Evolutionary conservation across 1,140 invertebrate species (phyloP).

Genomic region (Cydia fagiglandana): DNA sequence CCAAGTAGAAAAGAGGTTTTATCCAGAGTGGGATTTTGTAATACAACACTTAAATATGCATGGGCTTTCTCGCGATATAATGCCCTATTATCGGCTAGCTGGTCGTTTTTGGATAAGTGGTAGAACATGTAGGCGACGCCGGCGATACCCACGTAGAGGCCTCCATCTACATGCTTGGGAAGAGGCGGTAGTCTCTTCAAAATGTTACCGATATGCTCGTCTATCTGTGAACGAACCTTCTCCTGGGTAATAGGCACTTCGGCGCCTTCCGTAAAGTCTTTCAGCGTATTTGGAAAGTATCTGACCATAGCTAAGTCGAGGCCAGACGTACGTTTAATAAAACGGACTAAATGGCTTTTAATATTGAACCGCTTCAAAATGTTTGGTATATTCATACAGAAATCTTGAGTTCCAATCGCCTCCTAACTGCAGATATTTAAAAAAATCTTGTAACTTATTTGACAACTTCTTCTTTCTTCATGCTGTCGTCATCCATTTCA

Average conservation of each 20-base stretch:
- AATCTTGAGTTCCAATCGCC: neutral
- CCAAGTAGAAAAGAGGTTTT: slow-evolving; percentile 81
- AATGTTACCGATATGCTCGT: slow-evolving; percentile 61
- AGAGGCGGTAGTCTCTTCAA: slow-evolving; percentile 53
- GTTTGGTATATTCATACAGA: slow-evolving; percentile 19
- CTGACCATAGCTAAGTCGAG: slow-evolving; percentile 60
- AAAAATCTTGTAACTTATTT: neutral
- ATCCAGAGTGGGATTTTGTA: slow-evolving; percentile 65
- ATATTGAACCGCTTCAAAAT: neutral
- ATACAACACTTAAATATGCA: slow-evolving; percentile 75
- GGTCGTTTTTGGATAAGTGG: slow-evolving; percentile 74
- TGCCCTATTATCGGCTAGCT: slow-evolving; percentile 63
- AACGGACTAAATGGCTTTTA: neutral
- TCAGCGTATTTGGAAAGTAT: slow-evolving; percentile 70
- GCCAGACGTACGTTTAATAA: slow-evolving; percentile 36
- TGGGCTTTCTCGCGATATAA: slow-evolving; percentile 68
- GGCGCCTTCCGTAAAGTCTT: slow-evolving; percentile 53
- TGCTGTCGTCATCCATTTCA: no score
- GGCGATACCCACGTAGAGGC: slow-evolving; percentile 79
- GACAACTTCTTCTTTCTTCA: neutral
- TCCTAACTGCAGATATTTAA: no score
- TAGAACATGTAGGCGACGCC: slow-evolving; percentile 81
- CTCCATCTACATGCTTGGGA: slow-evolving; percentile 71
- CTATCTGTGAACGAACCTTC: slow-evolving; percentile 53
- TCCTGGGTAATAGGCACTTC: slow-evolving; percentile 48